Evolutionary conservation across 2,888 invertebrate species (phyloP), one percentile per base, ranked within the genome.

Genomic region (Isotomurus palustris): DNA sequence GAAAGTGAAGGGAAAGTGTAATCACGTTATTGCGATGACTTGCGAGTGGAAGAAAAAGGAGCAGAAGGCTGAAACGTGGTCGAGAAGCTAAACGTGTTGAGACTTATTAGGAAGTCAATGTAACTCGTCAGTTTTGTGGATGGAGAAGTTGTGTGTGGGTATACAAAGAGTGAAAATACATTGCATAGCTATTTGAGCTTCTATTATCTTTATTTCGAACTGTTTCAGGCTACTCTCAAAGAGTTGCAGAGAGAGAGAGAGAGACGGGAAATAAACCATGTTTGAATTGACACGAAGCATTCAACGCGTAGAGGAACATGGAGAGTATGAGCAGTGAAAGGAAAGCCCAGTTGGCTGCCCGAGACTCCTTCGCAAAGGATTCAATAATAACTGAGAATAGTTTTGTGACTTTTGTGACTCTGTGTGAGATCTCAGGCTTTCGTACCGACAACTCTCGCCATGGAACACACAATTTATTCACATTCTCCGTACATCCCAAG

Each of bases 401-500:
- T n/a, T n/a, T n/a, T n/a, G n/a, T n/a, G n/a, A n/a, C n/a, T n/a
- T n/a, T n/a, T n/a, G n/a, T n/a, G n/a, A n/a, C n/a, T n/a, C n/a
- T n/a, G n/a, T n/a, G n/a, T n/a, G n/a, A n/a, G n/a, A n/a, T n/a
- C n/a, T n/a, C n/a, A n/a, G n/a, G n/a, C n/a, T n/a, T n/a, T n/a
- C n/a, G n/a, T n/a, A n/a, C n/a, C n/a, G n/a, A n/a, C n/a, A n/a
- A n/a, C n/a, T n/a, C n/a, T n/a, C n/a, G n/a, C n/a, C 38, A 38
- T 38, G 19, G 19, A 38, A 38, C 38, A 17, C 17, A 38, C 38
- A 38, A 38, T 38, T 38, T 38, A 38, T 38, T 38, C 38, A 38
- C 38, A 38, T 38, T 38, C 38, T 38, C 38, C n/a, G 38, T 38
- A 38, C n/a, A 38, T 38, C n/a, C 38, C n/a, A n/a, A n/a, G n/a